phyloP scores from a whole-genome alignment of 1,140 invertebrate genomes.

The Argopecten irradians region DNA sequence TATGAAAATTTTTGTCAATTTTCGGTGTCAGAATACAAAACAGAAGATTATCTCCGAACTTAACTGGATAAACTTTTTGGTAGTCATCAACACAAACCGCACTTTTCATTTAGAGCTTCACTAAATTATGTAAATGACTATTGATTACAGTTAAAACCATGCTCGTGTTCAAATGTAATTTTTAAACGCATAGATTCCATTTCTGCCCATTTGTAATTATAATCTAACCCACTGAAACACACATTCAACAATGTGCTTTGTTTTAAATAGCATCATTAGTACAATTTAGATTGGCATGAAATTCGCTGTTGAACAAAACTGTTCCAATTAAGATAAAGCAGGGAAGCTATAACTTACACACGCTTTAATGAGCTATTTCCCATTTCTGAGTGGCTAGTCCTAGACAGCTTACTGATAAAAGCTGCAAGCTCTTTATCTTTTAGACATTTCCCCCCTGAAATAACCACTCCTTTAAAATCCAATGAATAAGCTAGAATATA shows the following conservation, averaged over 20 bases:
- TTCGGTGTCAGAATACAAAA: neutral
- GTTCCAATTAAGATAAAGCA: slow-evolving; percentile 7
- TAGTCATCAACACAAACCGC: neutral
- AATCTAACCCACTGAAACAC: neutral
- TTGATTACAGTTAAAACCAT: neutral
- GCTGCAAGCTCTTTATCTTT: neutral
- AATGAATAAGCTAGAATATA: no score
- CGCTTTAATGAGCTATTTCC: neutral
- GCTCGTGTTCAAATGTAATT: neutral
- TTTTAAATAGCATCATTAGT: neutral
- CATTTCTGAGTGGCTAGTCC: neutral
- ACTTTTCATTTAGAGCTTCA: neutral
- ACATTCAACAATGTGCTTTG: neutral
- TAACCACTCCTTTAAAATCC: no score
- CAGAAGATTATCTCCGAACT: neutral
- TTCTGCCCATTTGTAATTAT: neutral
- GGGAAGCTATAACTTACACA: neutral
- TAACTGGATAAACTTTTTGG: neutral
- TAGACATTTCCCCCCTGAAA: neutral
- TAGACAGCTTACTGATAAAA: neutral
- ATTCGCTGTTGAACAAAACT: neutral
- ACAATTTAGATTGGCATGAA: neutral
- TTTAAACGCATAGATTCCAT: neutral
- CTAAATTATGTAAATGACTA: neutral
- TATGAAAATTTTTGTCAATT: neutral